Conservation (phyloP, 2,113 vertebrate species). For the Tyto alba region DNA sequence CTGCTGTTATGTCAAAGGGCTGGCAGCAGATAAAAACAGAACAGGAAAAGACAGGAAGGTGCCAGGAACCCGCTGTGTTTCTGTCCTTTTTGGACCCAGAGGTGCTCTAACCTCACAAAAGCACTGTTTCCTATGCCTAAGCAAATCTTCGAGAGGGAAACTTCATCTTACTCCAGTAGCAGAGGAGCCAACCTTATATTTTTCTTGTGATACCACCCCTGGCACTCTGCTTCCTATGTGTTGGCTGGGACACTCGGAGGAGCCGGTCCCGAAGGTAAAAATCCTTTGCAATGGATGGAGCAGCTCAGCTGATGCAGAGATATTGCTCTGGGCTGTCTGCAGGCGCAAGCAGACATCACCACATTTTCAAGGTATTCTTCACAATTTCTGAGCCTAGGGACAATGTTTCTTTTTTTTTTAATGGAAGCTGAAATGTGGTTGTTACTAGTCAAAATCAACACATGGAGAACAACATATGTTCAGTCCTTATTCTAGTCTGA, state of each 20-base stretch:
- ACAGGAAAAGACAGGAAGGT: neutral
- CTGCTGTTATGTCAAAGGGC: neutral
- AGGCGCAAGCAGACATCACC: neutral
- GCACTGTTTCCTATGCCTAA: neutral
- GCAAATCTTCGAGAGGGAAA: neutral
- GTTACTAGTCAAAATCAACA: neutral
- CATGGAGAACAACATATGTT: neutral
- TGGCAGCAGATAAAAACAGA: neutral
- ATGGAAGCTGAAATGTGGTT: neutral
- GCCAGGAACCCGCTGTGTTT: neutral
- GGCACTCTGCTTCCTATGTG: neutral
- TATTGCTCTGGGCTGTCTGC: neutral
- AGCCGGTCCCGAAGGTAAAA: rapidly evolving
- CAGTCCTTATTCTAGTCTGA: neutral
- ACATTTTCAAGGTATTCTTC: neutral
- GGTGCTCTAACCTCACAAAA: neutral
- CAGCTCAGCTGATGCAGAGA: neutral
- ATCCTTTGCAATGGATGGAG: neutral
- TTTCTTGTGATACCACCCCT: neutral
- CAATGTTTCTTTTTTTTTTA: neutral
- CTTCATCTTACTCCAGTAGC: neutral
- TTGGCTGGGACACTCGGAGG: neutral
- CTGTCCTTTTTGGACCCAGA: neutral
- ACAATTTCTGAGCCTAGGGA: neutral
- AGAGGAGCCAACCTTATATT: neutral